Conservation (phyloP, 2,888 invertebrate genomes). For the Lamellibrachia columna region DNA sequence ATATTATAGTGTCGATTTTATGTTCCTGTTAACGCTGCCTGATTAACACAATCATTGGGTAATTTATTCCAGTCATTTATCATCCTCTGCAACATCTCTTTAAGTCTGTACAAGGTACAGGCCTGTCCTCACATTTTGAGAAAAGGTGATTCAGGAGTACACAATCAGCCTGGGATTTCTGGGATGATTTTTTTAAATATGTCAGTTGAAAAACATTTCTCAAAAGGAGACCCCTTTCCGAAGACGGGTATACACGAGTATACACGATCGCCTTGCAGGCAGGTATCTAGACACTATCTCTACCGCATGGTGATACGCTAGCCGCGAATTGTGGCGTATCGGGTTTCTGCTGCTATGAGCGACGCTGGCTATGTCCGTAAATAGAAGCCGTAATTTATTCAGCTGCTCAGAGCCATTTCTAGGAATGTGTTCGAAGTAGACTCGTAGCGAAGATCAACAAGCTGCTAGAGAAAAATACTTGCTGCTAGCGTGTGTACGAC, state of each 20-base stretch:
- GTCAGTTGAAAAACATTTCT: no score
- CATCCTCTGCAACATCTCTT: background rate
- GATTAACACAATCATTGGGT: background rate
- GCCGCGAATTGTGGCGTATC: background rate
- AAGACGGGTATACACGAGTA: no score
- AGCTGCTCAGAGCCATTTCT: background rate
- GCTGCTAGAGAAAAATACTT: background rate
- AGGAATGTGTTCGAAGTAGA: background rate
- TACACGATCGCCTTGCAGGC: background rate
- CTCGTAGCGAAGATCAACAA: background rate
- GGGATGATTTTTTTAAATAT: no score
- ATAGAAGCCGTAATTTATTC: constrained; percentile 12
- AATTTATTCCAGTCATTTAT: background rate
- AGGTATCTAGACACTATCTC: constrained; percentile 1
- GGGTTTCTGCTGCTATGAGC: background rate
- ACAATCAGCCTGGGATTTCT: no score
- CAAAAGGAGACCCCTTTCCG: no score
- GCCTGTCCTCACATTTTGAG: no score
- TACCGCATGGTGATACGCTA: background rate
- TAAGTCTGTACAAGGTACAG: no score
- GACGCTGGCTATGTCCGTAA: background rate
- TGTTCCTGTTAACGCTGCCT: background rate
- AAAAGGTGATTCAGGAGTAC: no score
- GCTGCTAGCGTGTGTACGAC: background rate
- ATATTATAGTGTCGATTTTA: background rate